phyloP scores from a whole-genome alignment of 1,140 invertebrate genomes.

The Pseudachorutes palmiensis region DNA sequence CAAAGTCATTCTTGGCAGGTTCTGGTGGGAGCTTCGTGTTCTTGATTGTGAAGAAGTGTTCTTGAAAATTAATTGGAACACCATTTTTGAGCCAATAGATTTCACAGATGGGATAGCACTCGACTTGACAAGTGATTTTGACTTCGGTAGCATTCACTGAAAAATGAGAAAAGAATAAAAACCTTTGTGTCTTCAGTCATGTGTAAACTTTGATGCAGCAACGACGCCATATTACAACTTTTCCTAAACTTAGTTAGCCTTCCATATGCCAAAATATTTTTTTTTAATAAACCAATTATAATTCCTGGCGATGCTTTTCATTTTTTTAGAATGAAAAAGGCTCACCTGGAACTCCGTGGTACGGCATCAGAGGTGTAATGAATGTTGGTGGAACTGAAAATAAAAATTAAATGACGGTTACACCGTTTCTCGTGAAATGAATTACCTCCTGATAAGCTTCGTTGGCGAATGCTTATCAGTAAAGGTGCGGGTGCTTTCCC shows the following conservation, averaged over 20 bases:
- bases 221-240: too few relatives aligned
- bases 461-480: not conserved
- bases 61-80: slow-evolving; percentile 41
- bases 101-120: slow-evolving; percentile 60
- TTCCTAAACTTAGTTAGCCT: too few relatives aligned
- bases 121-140: slow-evolving; percentile 73
- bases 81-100: slow-evolving; percentile 75
- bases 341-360: slow-evolving; percentile 68
- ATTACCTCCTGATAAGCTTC: not conserved
- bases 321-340: too few relatives aligned
- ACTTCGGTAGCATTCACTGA: slow-evolving; percentile 63
- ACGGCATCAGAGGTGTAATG: slow-evolving; percentile 69
- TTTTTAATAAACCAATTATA: too few relatives aligned
- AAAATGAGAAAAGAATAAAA: too few relatives aligned
- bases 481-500: too few relatives aligned
- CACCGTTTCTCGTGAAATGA: not conserved
- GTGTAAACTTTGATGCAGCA: too few relatives aligned
- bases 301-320: too few relatives aligned
- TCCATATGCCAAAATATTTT: too few relatives aligned
- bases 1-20: slow-evolving; percentile 68
- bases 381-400: slow-evolving; percentile 69
- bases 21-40: slow-evolving; percentile 58
- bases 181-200: too few relatives aligned
- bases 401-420: not conserved
- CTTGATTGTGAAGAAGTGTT: slow-evolving; percentile 58